Percentiles rank a stretch among this genome's conserved stretches.
phyloP scores from a whole-genome alignment of 2,113 vertebrate genomes.

The Ictalurus furcatus region DNA sequence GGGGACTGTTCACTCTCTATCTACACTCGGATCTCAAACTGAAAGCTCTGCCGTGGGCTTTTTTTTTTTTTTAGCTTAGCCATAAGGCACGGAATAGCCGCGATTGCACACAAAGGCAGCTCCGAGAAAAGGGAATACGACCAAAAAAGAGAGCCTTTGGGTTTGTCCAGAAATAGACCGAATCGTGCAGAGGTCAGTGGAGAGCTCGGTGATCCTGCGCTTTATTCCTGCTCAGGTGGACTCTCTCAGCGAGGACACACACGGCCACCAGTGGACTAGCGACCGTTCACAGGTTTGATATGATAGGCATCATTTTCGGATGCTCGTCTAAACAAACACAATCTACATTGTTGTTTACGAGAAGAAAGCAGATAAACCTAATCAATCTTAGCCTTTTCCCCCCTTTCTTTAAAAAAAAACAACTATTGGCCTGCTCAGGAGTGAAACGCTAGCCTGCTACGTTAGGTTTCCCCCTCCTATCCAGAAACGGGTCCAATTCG shows the following conservation, averaged over 20 bases:
- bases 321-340: constrained; percentile 51
- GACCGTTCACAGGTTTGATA: constrained; percentile 31
- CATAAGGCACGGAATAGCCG: neutral
- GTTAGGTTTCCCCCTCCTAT: constrained; percentile 55
- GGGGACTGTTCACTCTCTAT: constrained; percentile 14
- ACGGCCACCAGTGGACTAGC: constrained; percentile 64
- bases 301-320: constrained; percentile 56
- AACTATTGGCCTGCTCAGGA: constrained; percentile 60
- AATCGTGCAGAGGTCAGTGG: constrained; percentile 59
- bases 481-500: constrained; percentile 53
- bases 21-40: neutral
- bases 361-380: constrained; percentile 17
- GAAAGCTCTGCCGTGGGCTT: neutral
- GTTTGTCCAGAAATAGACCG: constrained; percentile 70
- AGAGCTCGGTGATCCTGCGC: neutral
- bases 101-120: constrained; percentile 30
- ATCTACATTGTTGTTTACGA: constrained; percentile 8
- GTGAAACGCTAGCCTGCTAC: constrained; percentile 62
- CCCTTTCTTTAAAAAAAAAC: no score
- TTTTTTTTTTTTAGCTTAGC: constrained; percentile 18
- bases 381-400: neutral
- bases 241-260: neutral
- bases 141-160: neutral
- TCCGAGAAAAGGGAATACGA: neutral
- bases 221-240: constrained; percentile 53